Percentiles rank a stretch among this genome's conserved stretches.
phyloP scores from a whole-genome alignment of 1,140 invertebrate genomes.

The Acromyrmex echinatior region DNA sequence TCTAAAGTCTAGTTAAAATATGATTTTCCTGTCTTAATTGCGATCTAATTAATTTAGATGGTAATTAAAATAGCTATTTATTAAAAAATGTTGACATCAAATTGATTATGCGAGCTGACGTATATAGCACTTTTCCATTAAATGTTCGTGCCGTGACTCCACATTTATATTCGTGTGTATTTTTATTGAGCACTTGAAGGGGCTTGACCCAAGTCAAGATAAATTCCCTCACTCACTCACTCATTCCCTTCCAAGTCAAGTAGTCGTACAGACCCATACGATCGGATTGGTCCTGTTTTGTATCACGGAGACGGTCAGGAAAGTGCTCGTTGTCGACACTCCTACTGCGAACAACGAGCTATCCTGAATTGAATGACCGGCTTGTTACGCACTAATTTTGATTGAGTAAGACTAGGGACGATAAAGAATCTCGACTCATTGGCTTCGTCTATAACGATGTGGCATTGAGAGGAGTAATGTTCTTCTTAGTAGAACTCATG shows the following conservation, averaged over 20 bases:
- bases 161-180: conserved; percentile 21
- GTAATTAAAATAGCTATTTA: neutral
- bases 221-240: conserved; percentile 41
- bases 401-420: conserved; percentile 33
- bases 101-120: neutral
- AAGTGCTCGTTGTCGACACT: conserved; percentile 46
- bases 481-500: neutral
- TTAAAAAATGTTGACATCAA: neutral
- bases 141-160: neutral
- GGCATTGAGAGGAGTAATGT: neutral
- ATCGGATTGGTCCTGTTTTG: conserved; percentile 54
- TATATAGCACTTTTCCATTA: neutral
- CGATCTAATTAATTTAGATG: neutral
- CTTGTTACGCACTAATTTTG: conserved; percentile 49
- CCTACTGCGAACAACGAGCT: conserved; percentile 56
- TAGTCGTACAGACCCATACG: neutral
- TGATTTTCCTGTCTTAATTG: neutral
- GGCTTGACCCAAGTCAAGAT: conserved; percentile 33
- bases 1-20: neutral
- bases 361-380: conserved; percentile 35
- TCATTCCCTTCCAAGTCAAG: conserved; percentile 10
- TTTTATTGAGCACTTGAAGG: conserved; percentile 19
- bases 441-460: neutral
- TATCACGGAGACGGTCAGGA: conserved; percentile 16
- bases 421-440: neutral